Evolutionary conservation across 2,113 vertebrate genomes (phyloP), one percentile per base, ranked within the genome.

Genomic region (Petrocephalus microphthalmus): DNA sequence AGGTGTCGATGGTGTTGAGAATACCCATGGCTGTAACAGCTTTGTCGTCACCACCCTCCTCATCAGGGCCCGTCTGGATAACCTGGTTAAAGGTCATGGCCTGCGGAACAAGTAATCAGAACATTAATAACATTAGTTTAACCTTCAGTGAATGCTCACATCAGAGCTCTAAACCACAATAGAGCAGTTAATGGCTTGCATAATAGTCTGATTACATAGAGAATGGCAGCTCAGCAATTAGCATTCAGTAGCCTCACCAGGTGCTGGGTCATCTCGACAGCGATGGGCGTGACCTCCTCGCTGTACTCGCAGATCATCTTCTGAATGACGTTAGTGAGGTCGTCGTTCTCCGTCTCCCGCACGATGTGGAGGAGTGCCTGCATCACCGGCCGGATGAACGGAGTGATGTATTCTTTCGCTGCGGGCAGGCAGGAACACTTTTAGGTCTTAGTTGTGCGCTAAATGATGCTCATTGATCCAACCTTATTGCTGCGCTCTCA

Each of bases 281-380:
- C 98, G 91, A 99, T 99, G 49, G 98, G 98, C 64, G 98, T 98
- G 93, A 99, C 98, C 93, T 99, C 98, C 94, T 99, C 98, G 84
- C 98, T 99, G 93, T 99, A 99, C 94, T 99, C 98, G 92, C 98
- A 99, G 93, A 99, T 99, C 98, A 99, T 99, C 94, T 99, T 99
- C 94, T 99, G 98, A 92, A 99, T 99, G 92, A 99, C 98, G 90
- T 98, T 99, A 88, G 98, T 99, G 91, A 99, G 98, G 92, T 99
- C 98, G 89, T 99, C 98, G 47, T 99, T 99, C 95, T 99, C 98
- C 1, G 98, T 99, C 94, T 98, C 98, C 91, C 98, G 95, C 94
- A 99, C 99, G 52, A 99, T 99, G 93, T 99, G 98, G 92, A 99
- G 97, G 89, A 99, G 96, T 51, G 98, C 97, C 93, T 99, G 98